Percentiles rank a stretch among this genome's conserved stretches.
Evolutionary conservation across 30 jellyfish, hydroid and myxozoan species (phyloP).

Genomic region (Aurelia sp.): DNA sequence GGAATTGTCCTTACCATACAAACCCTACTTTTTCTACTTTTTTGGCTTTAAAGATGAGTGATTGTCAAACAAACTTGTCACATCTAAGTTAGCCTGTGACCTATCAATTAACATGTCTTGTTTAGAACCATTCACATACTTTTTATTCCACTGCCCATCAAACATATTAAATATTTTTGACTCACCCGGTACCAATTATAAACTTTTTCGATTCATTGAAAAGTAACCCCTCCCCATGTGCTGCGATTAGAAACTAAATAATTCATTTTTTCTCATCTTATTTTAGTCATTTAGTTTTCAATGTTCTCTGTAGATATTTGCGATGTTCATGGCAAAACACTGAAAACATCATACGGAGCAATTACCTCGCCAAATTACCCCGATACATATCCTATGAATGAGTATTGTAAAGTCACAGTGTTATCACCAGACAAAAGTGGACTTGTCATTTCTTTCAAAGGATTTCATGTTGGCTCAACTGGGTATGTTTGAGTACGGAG

Average conservation of each 20-base stretch:
- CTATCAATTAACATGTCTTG: too few species aligned
- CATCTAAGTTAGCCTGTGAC: too few species aligned
- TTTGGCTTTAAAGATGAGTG: too few species aligned
- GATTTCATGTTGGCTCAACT: conserved; percentile 76
- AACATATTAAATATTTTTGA: too few species aligned
- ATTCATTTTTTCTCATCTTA: neutral
- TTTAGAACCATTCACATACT: too few species aligned
- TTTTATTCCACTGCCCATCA: too few species aligned
- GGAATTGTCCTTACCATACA: too few species aligned
- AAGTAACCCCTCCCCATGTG: too few species aligned
- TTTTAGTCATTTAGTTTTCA: neutral
- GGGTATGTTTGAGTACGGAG: conserved; percentile 24
- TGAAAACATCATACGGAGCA: conserved; percentile 79
- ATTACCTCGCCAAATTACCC: conserved; percentile 95
- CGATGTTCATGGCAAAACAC: conserved; percentile 63
- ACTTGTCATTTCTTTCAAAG: conserved; percentile 72
- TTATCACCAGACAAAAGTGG: conserved; percentile 77
- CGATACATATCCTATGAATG: conserved; percentile 76
- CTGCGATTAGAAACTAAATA: neutral
- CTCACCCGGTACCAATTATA: too few species aligned
- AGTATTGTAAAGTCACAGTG: conserved; percentile 76
- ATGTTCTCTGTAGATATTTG: conserved; percentile 74
- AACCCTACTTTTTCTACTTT: too few species aligned
- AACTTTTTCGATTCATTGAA: too few species aligned
- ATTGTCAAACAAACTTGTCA: too few species aligned